Conservation (phyloP, 2,888 invertebrate species). For the Aricia artaxerxes region DNA sequence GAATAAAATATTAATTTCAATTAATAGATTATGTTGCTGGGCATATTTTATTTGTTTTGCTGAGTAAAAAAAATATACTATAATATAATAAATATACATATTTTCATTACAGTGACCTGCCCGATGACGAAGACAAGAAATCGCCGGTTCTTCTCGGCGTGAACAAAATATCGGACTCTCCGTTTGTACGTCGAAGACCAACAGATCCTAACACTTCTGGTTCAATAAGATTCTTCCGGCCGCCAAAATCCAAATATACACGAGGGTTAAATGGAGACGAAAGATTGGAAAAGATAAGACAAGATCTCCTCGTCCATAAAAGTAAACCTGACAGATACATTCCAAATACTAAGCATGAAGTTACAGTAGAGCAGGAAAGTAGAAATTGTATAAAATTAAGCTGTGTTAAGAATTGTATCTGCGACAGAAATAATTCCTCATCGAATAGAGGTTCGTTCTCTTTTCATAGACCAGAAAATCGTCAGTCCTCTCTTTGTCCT, state of each 20-base stretch:
- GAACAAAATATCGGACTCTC: slow-evolving; percentile 78
- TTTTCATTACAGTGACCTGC: slow-evolving; percentile 79
- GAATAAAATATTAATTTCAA: neutral
- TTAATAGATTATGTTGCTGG: neutral
- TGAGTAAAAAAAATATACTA: neutral
- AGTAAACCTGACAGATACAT: slow-evolving; percentile 69
- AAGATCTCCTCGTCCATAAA: slow-evolving; percentile 70
- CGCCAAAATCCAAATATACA: slow-evolving; percentile 72
- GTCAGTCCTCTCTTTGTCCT: slow-evolving; percentile 57
- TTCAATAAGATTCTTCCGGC: slow-evolving; percentile 70
- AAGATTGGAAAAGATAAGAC: slow-evolving; percentile 70
- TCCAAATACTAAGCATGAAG: slow-evolving; percentile 62
- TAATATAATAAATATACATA: neutral
- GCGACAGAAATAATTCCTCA: slow-evolving; percentile 63
- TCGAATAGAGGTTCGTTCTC: slow-evolving; percentile 71
- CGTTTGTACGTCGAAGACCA: slow-evolving; percentile 67
- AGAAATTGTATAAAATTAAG: slow-evolving; percentile 60
- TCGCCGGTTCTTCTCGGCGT: slow-evolving; percentile 82
- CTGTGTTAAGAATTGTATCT: slow-evolving; percentile 68
- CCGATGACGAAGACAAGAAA: slow-evolving; percentile 81
- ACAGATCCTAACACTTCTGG: slow-evolving; percentile 64
- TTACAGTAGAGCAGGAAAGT: slow-evolving; percentile 62
- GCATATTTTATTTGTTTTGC: neutral
- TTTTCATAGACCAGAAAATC: slow-evolving; percentile 66
- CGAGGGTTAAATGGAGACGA: slow-evolving; percentile 72